Conservation (phyloP, 2,113 vertebrate species). For the Strix aluco region DNA sequence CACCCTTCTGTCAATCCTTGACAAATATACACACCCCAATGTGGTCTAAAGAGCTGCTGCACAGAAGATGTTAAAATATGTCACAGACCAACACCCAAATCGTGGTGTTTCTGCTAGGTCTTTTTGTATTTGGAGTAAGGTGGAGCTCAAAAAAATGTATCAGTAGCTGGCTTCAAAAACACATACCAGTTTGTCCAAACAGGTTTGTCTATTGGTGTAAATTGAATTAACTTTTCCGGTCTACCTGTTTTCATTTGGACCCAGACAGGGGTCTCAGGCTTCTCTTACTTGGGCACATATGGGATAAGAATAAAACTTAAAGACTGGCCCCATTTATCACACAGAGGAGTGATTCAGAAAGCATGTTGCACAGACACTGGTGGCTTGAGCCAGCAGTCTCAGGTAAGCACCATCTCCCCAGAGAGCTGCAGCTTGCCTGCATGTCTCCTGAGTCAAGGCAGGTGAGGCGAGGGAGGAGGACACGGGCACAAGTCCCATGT, state of each 20-base stretch:
- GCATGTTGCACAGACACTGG: fast-evolving
- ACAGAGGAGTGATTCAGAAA: neutral
- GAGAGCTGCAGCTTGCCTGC: neutral
- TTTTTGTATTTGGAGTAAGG: neutral
- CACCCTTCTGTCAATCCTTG: neutral
- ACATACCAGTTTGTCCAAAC: neutral
- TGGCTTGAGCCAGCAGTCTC: neutral
- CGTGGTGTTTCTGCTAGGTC: neutral
- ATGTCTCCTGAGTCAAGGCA: neutral
- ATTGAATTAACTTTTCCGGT: neutral
- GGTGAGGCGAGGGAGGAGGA: neutral
- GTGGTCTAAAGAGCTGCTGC: neutral
- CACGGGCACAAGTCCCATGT: fast-evolving
- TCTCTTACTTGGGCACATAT: neutral
- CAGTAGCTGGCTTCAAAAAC: neutral
- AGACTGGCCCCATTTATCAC: neutral
- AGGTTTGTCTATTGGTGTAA: neutral
- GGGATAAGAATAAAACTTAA: neutral
- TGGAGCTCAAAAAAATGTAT: neutral
- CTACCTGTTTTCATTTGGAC: neutral
- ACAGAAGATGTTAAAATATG: neutral
- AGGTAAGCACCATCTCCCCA: neutral
- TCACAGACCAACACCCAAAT: neutral
- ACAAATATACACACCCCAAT: neutral
- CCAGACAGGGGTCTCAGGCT: neutral